Evolutionary conservation across 1,140 invertebrate species (phyloP), one percentile per base, ranked within the genome.

Genomic region (Rhyacophila brunnea): DNA sequence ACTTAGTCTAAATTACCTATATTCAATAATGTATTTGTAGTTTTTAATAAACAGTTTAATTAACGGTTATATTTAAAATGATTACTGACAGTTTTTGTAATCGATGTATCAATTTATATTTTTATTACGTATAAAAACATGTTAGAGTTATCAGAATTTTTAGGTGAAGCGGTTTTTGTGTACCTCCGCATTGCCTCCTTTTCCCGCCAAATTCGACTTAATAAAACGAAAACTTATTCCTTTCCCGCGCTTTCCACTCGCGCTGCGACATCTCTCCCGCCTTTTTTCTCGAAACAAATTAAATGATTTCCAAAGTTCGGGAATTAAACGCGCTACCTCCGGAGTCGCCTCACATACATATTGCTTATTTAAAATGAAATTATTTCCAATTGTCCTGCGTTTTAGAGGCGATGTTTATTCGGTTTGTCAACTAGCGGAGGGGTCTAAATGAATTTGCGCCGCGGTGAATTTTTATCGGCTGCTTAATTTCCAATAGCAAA

Each of bases 181-280:
- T n/a, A n/a, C n/a, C n/a, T n/a, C n/a, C n/a, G n/a, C 50, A 46
- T 58, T 58, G 48, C 56, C 23, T 28, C 23, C 23, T 28, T 28
- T 28, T 28, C 23, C 23, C 23, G 23, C 46, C 49, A 44, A 58
- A 58, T 58, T 58, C 56, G 56, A 58, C 46, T 58, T 58, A 58
- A 58, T 58, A 58, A 58, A 58, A 58, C 2, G 18, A 50, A 40
- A 40, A 40, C 11, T 40, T 15, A 15, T 15, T 15, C 38, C 11
- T 15, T 15, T n/a, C 38, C n/a, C 38, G 38, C n/a, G n/a, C 11
- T 40, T 13, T 40, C 15, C 15, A 13, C 5, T 15, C 34, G 6
- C 34, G 34, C 11, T 13, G 38, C 15, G 11, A n/a, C 11, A 40
- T 45, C 51, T 28, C 38, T 40, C 14, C 11, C 38, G 36, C 40